Evolutionary conservation across 2,797 vertebrate genomes (phyloP).

Genomic region (Pseudotriccus pelzelni): DNA sequence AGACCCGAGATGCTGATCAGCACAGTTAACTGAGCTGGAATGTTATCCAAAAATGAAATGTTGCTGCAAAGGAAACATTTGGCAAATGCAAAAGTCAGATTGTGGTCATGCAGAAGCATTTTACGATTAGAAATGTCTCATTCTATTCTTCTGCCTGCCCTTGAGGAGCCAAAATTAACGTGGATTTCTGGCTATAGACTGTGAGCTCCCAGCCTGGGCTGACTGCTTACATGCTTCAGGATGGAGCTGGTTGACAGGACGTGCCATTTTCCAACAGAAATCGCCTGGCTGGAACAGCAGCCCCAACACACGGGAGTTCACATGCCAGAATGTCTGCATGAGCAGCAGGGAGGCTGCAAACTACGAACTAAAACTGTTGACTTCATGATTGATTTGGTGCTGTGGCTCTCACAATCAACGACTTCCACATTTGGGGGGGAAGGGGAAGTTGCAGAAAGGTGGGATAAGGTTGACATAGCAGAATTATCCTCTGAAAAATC

Average conservation of each 20-base stretch:
- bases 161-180: slow-evolving; percentile 21
- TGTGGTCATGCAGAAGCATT: slow-evolving; percentile 36
- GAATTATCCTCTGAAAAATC: background rate
- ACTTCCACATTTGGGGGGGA: background rate
- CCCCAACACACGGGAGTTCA: background rate
- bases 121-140: background rate
- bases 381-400: background rate
- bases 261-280: background rate
- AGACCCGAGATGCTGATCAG: slow-evolving; percentile 33
- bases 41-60: slow-evolving; percentile 22
- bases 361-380: background rate
- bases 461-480: background rate
- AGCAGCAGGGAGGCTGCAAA: background rate
- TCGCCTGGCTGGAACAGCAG: background rate
- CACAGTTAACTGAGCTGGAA: slow-evolving; percentile 24
- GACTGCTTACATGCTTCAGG: background rate
- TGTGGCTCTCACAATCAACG: background rate
- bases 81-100: slow-evolving; percentile 30
- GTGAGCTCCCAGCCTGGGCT: background rate
- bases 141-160: slow-evolving; percentile 11
- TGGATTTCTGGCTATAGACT: background rate
- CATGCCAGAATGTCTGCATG: background rate
- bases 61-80: slow-evolving; percentile 21
- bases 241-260: background rate
- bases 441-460: background rate